These are phyloP conservation scores for Acrocyrtus sp. DNA, from an alignment of 2,888 invertebrate species.

Conservation along the genomic window DNA sequence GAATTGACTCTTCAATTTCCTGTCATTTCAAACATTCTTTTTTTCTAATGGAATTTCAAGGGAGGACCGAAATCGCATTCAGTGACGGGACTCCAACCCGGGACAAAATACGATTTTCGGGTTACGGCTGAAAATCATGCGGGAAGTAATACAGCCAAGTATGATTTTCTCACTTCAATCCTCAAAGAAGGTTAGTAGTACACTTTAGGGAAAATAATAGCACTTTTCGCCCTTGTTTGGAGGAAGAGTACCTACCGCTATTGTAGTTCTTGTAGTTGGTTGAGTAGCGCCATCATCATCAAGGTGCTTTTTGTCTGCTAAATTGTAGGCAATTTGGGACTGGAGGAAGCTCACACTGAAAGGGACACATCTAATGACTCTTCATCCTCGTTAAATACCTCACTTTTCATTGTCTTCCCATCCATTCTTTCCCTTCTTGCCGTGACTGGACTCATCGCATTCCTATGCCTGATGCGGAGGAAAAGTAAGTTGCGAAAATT, in stretches of 20 bases:
- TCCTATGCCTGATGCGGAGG: constrained; percentile 76
- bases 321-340: constrained; percentile 47
- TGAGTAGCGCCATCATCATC: constrained; percentile 15
- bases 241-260: neutral
- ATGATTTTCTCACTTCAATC: constrained; percentile 86
- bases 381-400: constrained; percentile 56
- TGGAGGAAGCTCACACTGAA: constrained; percentile 49
- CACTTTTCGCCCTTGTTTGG: neutral
- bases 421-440: constrained; percentile 72
- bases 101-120: constrained; percentile 78
- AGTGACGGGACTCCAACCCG: constrained; percentile 79
- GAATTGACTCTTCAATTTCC: neutral
- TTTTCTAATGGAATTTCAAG: too few species aligned
- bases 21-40: neutral
- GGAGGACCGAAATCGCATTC: constrained; percentile 75
- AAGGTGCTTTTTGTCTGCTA: constrained; percentile 8
- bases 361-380: constrained; percentile 48
- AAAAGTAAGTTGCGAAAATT: constrained; percentile 70
- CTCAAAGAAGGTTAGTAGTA: constrained; percentile 58
- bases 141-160: constrained; percentile 82
- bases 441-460: constrained; percentile 74
- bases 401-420: constrained; percentile 62
- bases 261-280: neutral
- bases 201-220: neutral
- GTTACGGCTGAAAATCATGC: constrained; percentile 89